These are phyloP conservation scores for Cybosia mesomella DNA, from an alignment of 2,888 invertebrate genomes.

Conservation along the genomic window DNA sequence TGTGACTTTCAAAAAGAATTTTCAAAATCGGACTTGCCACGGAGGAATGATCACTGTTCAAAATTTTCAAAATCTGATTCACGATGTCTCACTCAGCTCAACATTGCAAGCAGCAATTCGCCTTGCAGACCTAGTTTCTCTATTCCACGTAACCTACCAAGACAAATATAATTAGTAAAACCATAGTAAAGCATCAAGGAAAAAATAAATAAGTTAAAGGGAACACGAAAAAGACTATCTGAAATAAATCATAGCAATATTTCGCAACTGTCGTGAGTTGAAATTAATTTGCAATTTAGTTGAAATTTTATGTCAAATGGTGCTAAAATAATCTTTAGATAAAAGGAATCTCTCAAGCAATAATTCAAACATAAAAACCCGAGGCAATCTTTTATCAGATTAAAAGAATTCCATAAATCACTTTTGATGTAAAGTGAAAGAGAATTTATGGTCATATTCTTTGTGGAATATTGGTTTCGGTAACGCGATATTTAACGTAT, in stretches of 20 bases:
- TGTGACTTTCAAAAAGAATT: no score
- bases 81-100: no score
- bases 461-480: conserved; percentile 39
- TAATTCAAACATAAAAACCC: conserved; percentile 50
- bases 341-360: conserved; percentile 36
- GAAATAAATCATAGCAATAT: conserved; percentile 2
- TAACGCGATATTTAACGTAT: conserved; percentile 37
- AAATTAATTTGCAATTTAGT: background rate
- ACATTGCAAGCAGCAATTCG: no score
- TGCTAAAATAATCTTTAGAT: conserved; percentile 36
- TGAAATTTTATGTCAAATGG: conserved; percentile 15
- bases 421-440: conserved; percentile 38
- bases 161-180: background rate
- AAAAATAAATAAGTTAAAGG: background rate
- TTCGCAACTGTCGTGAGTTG: background rate
- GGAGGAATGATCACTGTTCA: no score
- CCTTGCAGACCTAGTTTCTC: no score
- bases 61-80: no score
- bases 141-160: background rate
- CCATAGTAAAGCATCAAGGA: background rate
- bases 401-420: conserved; percentile 54
- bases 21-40: no score
- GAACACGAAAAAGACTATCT: background rate
- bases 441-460: conserved; percentile 49
- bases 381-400: conserved; percentile 49